Evolutionary conservation across 2,888 invertebrate genomes (phyloP), one percentile per base, ranked within the genome.

Genomic region (Tinea trinotella): DNA sequence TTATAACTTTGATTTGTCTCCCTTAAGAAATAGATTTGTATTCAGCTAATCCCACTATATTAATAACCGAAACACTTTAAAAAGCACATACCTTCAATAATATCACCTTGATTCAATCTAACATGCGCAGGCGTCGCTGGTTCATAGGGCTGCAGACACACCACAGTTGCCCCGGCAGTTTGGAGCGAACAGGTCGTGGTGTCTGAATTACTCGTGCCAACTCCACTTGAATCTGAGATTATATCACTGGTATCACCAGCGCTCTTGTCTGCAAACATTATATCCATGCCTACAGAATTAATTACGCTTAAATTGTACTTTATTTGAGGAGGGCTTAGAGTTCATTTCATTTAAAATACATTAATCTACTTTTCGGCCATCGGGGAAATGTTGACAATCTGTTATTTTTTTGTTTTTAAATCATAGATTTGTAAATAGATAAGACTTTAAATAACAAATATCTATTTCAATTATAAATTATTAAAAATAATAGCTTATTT

Each of bases 221-320:
- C 95, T 57, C 96, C 96, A 61, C 95, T 95, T 68, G 95, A 96
- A 84, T 96, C 95, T 79, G 95, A 95, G 70, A 95, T 94, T 73
- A 95, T 93, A 87, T 96, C 95, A 82, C 95, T 94, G 61, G 93
- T 92, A 76, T 95, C 95, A 59, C 94, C 94, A 68, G 94, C 90
- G 76, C 94, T 95, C 87, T 96, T 96, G 89, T 96, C 96, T 96
- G 90, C 70, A 87, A 88, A 71, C 64, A 50, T 50, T 9, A 13
- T 20, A 15, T 50, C 50, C 50, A 50, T 22, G 50, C 50, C 50
- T 50, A 24, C 22, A 22, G 50, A 15, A 50, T 50, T 50, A 50
- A 50, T 50, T 50, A 12, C 22, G 24, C 50, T 50, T 17, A 15
- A 6, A 12, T 6, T 36, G 36, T 36, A n/a, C n/a, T n/a, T n/a